Evolutionary conservation across 2,888 invertebrate genomes (phyloP), one percentile per base, ranked within the genome.

Genomic region (Hedya salicella): DNA sequence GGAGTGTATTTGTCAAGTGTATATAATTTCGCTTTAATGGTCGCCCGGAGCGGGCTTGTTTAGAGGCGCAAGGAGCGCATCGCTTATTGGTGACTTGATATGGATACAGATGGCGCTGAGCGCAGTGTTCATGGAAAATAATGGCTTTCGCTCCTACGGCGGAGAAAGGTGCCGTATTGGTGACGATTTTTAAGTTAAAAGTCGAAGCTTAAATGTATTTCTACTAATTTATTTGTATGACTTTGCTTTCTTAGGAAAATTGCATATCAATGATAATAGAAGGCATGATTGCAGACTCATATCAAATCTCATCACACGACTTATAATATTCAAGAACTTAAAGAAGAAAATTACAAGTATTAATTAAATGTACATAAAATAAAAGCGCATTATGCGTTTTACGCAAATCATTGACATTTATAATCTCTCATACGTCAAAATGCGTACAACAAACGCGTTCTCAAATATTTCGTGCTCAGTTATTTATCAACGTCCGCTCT

Each of bases 1-100:
- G 70, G 72, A 77, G 77, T 81, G 76, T 83, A 82, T 86, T 86
- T 85, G 84, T 85, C 81, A 81, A 82, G 75, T 81, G 78, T 79
- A 82, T 82, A 82, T 83, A 83, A 82, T 83, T 83, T 82, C 73
- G 75, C 77, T 78, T 78, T 79, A 80, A 75, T 74, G 71, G 74
- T 74, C 75, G 73, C 68, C 70, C 71, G 69, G 70, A 69, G 70
- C 70, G 67, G 64, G 68, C 70, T 69, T 54, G 64, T 69, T 59
- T 62, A 57, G 69, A 19, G 52, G 40, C 30, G 62, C 62, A 65
- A 62, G 62, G 62, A 65, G 62, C 54, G 25, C 61, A 48, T 65
- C 54, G 54, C 53, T 40, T 54, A 48, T 60, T 66, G 54, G 48
- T 61, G 54, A 52, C 19, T 39, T 32, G 53, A 61, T 54, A 61